phyloP scores from a whole-genome alignment of 2,888 invertebrate species.

The Synanthedon andrenaeformis region DNA sequence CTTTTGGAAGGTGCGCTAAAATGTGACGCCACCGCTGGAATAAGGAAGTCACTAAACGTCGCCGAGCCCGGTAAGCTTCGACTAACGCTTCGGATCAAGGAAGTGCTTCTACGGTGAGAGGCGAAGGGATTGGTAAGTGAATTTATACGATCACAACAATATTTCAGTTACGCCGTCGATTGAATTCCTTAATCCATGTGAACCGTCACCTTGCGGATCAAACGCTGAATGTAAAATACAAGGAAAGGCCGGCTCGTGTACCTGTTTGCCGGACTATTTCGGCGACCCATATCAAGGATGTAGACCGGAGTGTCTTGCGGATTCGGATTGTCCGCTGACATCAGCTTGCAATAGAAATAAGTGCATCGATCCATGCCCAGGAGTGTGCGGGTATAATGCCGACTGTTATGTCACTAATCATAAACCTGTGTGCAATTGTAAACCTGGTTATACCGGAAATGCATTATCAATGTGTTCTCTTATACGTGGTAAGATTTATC shows the following conservation, averaged over 20 bases:
- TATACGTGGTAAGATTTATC: slow-evolving; percentile 35
- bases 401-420: slow-evolving; percentile 76
- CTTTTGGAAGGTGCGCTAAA: slow-evolving; percentile 61
- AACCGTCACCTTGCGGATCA: slow-evolving; percentile 75
- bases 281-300: slow-evolving; percentile 84
- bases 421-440: slow-evolving; percentile 73
- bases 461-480: slow-evolving; percentile 68
- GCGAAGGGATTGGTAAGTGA: slow-evolving; percentile 46
- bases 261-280: slow-evolving; percentile 76
- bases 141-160: slow-evolving; percentile 25
- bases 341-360: slow-evolving; percentile 75
- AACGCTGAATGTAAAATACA: slow-evolving; percentile 82
- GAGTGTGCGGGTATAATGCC: slow-evolving; percentile 77
- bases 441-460: slow-evolving; percentile 74
- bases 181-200: slow-evolving; percentile 70
- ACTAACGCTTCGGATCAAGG: slow-evolving; percentile 68
- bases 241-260: slow-evolving; percentile 79
- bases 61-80: slow-evolving; percentile 64
- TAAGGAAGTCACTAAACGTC: slow-evolving; percentile 60
- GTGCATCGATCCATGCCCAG: slow-evolving; percentile 77
- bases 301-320: slow-evolving; percentile 75
- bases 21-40: slow-evolving; percentile 51
- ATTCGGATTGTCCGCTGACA: slow-evolving; percentile 74
- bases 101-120: slow-evolving; percentile 63
- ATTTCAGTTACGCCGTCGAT: slow-evolving; percentile 58